Evolutionary conservation across 2,888 invertebrate genomes (phyloP), one percentile per base, ranked within the genome.

Genomic region (Cosmia trapezina): DNA sequence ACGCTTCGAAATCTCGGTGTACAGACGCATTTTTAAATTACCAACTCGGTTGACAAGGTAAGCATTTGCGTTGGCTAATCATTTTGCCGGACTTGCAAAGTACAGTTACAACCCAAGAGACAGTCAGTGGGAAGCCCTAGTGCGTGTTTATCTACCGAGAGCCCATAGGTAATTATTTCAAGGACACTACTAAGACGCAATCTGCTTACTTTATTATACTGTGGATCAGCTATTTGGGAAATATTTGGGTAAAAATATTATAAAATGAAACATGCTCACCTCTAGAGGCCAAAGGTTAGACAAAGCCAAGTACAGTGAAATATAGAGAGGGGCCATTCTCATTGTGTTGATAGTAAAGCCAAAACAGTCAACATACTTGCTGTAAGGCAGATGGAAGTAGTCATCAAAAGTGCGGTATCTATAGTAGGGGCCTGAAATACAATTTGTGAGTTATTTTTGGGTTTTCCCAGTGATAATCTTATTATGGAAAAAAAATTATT

Each of bases 391-490:
- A 61, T 97, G 92, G 85, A 98, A 97, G 92, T 97, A 98, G 91
- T 99, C 99, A 89, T 97, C 96, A 90, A 98, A 99, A 12, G 98
- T 98, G 87, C 98, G 97, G 91, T 98, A 99, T 65, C 98, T 97
- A 93, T 98, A 99, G 92, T 99, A 99, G 0, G 99, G 99, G 73
- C 99, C 99, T 99, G 94, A 74, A 96, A 96, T 43, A 33, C 33
- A 60, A 77, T 37, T 33, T 43, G 3, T 17, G 4, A 12, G 22
- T 12, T 33, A 37, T 28, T 41, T 49, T 49, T 6, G n/a, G 12
- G 33, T n/a, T 41, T 43, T 43, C n/a, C 17, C n/a, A 45, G 4
- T 41, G 57, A 7, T 37, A 33, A 19, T 19, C 1, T 19, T n/a
- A n/a, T n/a, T 12, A 59, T 17, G 7, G n/a, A 37, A 1, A 12